These are phyloP conservation scores for Artemisiospiza belli DNA, from an alignment of 2,113 vertebrate species.

Conservation along the genomic window DNA sequence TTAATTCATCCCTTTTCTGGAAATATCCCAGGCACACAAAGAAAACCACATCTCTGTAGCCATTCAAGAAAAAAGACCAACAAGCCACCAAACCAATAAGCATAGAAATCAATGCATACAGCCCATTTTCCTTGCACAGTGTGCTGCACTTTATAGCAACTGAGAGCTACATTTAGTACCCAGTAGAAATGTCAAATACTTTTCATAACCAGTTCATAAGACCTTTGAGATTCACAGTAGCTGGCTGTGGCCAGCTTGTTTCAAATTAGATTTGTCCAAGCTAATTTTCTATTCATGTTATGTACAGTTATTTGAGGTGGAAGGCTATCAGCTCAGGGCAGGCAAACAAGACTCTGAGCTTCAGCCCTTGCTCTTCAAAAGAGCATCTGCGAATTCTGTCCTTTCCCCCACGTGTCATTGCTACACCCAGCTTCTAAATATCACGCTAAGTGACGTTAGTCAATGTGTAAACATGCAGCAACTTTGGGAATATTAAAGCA, in stretches of 20 bases:
- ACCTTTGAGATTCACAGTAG: neutral
- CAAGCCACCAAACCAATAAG: neutral
- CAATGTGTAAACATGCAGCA: neutral
- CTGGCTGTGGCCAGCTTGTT: slow-evolving; percentile 18
- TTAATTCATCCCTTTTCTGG: neutral
- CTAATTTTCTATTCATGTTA: slow-evolving; percentile 50
- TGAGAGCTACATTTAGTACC: neutral
- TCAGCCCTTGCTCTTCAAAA: neutral
- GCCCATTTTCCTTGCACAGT: neutral
- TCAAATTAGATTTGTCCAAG: slow-evolving; percentile 42
- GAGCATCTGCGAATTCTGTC: neutral
- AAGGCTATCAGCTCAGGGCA: slow-evolving; percentile 1
- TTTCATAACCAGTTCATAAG: neutral
- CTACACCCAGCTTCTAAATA: neutral
- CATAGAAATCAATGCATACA: neutral
- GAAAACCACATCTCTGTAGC: neutral
- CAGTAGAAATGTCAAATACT: neutral
- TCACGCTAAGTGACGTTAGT: neutral
- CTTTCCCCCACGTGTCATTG: neutral
- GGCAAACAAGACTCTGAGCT: neutral
- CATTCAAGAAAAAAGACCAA: neutral
- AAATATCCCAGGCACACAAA: neutral
- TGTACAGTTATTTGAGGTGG: neutral
- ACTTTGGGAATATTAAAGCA: slow-evolving; percentile 25
- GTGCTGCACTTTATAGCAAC: neutral